Evolutionary conservation across 1,140 invertebrate genomes (phyloP).

Genomic region (Oedothorax gibbosus): DNA sequence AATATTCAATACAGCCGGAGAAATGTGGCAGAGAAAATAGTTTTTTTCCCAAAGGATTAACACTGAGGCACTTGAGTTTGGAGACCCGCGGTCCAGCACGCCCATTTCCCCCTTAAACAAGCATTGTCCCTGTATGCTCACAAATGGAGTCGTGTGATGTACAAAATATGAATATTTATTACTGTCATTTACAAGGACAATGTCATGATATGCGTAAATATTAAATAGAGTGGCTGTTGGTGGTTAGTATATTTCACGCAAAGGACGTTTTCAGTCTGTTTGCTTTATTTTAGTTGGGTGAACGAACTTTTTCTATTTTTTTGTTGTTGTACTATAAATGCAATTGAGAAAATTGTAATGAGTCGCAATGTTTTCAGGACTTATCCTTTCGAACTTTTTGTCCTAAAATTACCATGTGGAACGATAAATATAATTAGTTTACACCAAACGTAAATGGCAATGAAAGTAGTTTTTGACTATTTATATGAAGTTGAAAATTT

Average conservation of each 20-base stretch:
- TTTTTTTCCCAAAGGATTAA: no score
- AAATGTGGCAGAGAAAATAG: no score
- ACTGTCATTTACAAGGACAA: neutral
- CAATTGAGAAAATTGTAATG: neutral
- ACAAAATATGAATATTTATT: conserved; percentile 22
- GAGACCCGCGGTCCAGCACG: no score
- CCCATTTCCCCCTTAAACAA: no score
- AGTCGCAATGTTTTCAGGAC: neutral
- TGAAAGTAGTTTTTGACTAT: no score
- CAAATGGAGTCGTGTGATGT: neutral
- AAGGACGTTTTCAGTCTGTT: neutral
- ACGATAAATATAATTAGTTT: neutral
- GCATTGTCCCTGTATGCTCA: neutral
- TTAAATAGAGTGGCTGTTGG: conserved; percentile 16
- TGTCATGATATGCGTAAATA: conserved; percentile 3
- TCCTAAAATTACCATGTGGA: neutral
- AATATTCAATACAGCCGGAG: no score
- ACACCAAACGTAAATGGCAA: neutral
- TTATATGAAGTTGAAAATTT: no score
- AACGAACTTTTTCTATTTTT: neutral
- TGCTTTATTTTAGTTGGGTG: neutral
- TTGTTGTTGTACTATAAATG: neutral
- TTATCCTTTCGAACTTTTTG: neutral
- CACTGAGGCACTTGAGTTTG: no score
- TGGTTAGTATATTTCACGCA: neutral